Percentiles rank a stretch among this genome's conserved stretches.
Conservation (phyloP, 1,140 invertebrate species). For the Pseudomyrmex pallidus region DNA sequence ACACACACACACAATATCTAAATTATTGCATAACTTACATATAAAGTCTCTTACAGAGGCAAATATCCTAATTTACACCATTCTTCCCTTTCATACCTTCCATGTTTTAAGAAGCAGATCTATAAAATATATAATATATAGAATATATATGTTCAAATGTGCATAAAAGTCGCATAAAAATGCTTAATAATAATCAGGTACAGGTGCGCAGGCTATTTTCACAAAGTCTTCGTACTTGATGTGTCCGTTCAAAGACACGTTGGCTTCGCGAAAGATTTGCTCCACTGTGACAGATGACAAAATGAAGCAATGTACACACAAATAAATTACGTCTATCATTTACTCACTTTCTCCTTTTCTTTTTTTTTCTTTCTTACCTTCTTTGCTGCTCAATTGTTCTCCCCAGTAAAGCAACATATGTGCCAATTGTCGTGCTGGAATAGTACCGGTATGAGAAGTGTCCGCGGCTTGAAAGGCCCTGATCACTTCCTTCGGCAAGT, state of each 20-base stretch:
- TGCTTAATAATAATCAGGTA: conserved; percentile 95
- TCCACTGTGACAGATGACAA: conserved; percentile 89
- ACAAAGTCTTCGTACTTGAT: conserved; percentile 97
- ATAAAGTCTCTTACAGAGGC: conserved; percentile 25
- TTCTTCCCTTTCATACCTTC: background rate
- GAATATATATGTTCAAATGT: conserved; percentile 15
- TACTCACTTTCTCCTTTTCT: conserved; percentile 48
- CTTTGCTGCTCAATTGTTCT: conserved; percentile 94
- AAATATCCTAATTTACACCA: background rate
- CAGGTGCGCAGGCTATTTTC: conserved; percentile 96
- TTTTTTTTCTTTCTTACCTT: conserved; percentile 87
- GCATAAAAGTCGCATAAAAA: background rate
- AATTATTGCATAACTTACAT: background rate
- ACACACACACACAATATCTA: no score
- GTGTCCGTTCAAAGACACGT: conserved; percentile 92
- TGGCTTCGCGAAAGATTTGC: conserved; percentile 96
- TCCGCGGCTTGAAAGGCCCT: conserved; percentile 96
- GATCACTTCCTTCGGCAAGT: conserved; percentile 94
- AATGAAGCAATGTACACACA: conserved; percentile 44
- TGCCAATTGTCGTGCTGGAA: conserved; percentile 93
- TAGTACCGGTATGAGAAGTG: conserved; percentile 89
- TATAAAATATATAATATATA: conserved; percentile 13
- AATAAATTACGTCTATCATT: conserved; percentile 4
- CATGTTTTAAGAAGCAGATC: no score
- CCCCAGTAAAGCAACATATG: conserved; percentile 96